phyloP scores from a whole-genome alignment of 2,888 invertebrate genomes.

The Volucella zonaria region DNA sequence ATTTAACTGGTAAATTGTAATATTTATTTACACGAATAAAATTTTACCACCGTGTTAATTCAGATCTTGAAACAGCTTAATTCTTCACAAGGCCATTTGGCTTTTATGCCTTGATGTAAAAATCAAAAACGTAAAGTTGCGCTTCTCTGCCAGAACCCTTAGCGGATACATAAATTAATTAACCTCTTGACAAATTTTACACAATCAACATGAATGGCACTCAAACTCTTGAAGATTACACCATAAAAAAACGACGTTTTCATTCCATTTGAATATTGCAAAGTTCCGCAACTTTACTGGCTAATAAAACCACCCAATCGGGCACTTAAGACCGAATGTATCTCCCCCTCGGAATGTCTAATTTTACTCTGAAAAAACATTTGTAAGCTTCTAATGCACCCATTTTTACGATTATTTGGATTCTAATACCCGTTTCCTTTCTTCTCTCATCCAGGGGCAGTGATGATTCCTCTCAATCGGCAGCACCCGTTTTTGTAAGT shows the following conservation, averaged over 20 bases:
- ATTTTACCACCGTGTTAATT: slow-evolving; percentile 25
- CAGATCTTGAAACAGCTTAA: slow-evolving; percentile 8
- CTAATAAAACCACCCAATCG: slow-evolving; percentile 36
- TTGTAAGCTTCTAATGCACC: slow-evolving; percentile 45
- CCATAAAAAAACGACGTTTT: slow-evolving; percentile 20
- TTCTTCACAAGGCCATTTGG: slow-evolving; percentile 17
- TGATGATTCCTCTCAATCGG: slow-evolving; percentile 77
- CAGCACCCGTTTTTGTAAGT: slow-evolving; percentile 78
- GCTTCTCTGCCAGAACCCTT: not conserved
- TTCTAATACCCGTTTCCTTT: not conserved
- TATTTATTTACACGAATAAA: not conserved
- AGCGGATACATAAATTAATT: slow-evolving; percentile 41
- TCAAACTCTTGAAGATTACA: slow-evolving; percentile 28
- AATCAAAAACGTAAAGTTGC: slow-evolving; percentile 2
- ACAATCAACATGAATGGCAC: slow-evolving; percentile 34
- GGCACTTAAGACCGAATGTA: slow-evolving; percentile 28
- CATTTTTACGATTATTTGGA: slow-evolving; percentile 36
- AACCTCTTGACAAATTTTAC: slow-evolving; percentile 59
- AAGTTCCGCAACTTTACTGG: slow-evolving; percentile 29
- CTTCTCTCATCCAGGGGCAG: slow-evolving; percentile 76
- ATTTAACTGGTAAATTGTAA: not conserved
- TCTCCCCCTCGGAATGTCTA: not conserved
- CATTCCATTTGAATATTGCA: slow-evolving; percentile 40
- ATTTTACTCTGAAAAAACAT: slow-evolving; percentile 33
- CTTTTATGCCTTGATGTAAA: slow-evolving; percentile 2